Conservation (phyloP, 1,140 invertebrate species). For the Lerema accius region DNA sequence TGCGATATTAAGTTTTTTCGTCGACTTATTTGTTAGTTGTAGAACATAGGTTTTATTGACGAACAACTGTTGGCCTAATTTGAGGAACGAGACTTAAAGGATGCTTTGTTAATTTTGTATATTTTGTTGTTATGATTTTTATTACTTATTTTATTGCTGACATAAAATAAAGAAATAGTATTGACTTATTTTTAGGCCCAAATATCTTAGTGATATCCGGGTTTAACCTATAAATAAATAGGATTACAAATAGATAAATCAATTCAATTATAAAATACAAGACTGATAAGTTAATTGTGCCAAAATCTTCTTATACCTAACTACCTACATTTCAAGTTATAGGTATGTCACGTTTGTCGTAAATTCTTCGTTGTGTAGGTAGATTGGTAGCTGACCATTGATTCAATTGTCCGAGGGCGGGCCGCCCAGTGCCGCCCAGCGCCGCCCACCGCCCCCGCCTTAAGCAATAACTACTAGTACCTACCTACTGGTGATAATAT, state of each 20-base stretch:
- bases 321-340: too few species aligned
- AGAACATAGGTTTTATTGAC: slow-evolving; percentile 10
- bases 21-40: slow-evolving; percentile 25
- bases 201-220: too few species aligned
- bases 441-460: slow-evolving; percentile 37
- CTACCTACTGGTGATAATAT: too few species aligned
- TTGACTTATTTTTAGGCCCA: too few species aligned
- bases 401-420: slow-evolving; percentile 11
- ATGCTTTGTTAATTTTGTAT: background rate
- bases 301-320: too few species aligned
- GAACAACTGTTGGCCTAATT: slow-evolving; percentile 24
- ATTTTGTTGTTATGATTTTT: background rate
- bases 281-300: too few species aligned
- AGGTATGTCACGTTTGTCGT: too few species aligned
- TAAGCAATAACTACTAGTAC: slow-evolving; percentile 23
- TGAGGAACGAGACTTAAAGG: too few species aligned
- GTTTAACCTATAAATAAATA: too few species aligned
- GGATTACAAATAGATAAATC: too few species aligned
- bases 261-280: too few species aligned
- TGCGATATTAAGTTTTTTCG: slow-evolving; percentile 22
- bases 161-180: too few species aligned
- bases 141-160: background rate
- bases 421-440: slow-evolving; percentile 37
- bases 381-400: background rate
- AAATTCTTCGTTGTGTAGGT: background rate